Evolutionary conservation across 2,113 vertebrate genomes (phyloP), one percentile per base, ranked within the genome.

Genomic region (Ahaetulla prasina): DNA sequence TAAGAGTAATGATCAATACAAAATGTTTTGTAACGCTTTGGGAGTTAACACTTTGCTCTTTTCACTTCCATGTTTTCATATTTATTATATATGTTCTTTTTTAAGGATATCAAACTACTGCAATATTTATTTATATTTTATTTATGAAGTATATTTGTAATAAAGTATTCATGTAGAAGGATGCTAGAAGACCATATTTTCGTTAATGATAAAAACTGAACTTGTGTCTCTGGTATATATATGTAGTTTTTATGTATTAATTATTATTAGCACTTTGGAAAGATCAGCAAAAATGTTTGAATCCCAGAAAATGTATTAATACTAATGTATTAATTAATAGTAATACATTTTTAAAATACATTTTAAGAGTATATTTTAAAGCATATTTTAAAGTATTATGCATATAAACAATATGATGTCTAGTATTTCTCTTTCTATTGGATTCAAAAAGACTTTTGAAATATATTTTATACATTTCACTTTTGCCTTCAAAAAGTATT

Each of bases 1-100:
- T 94, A 12, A 25, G 16, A 30, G 2, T 68, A 45, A 53, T 85
- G 57, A 92, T 93, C 53, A 89, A 88, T 68, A 94, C 35, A 45
- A 1, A 25, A 8, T 47, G 84, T 1, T 87, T 53, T 87, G 30
- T 52, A 87, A 52, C 52, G 11, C 25, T 20, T 57, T 89, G 87
- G 63, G 68, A 84, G 84, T 88, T n/a, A 6, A 91, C 30, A 87
- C 2, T 7, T 91, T 90, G 57, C 52, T 43, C 47, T 47, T 14
- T 89, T 27, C 6, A 4, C 0, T 85, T 50, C 43, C 55, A 30
- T 52, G 27, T 90, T 60, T 23, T 39, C 16, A 63, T 6, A 52
- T 87, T 8, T 85, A 12, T 55, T 50, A 53, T n/a, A 53, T 20
- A 43, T 23, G 30, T 55, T 22, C 8, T 23, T n/a, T 43, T 50